Conservation (phyloP, 1,140 invertebrate species). For the Brachystomella parvula region DNA sequence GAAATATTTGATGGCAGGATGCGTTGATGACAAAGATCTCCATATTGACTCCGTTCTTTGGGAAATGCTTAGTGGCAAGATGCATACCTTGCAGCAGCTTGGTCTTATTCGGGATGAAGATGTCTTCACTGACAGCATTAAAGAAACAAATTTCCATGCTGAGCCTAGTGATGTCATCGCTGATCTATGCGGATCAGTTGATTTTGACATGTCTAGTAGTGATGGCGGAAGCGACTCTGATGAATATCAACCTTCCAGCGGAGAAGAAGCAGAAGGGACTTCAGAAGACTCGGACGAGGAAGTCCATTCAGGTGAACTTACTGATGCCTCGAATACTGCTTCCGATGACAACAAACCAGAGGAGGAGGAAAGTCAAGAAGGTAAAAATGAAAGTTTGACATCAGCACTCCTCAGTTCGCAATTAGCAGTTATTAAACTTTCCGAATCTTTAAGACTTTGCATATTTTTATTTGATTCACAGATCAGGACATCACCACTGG, state of each 20-base stretch:
- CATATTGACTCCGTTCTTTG: neutral
- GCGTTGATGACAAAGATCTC: neutral
- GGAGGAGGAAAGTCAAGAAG: conserved; percentile 1
- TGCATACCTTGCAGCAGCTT: neutral
- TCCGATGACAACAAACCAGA: neutral
- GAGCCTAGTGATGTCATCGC: neutral
- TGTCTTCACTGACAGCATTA: neutral
- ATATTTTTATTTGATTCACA: too few relatives aligned
- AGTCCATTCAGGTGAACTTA: neutral
- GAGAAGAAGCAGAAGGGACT: neutral
- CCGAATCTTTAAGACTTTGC: too few relatives aligned
- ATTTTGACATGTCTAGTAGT: neutral
- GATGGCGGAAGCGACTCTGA: neutral
- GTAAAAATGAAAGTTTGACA: neutral
- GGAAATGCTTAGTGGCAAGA: neutral
- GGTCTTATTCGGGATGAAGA: neutral
- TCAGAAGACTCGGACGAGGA: neutral
- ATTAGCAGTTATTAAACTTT: too few relatives aligned
- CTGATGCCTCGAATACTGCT: neutral
- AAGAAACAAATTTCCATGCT: neutral
- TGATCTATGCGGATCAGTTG: neutral
- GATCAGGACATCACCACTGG: too few relatives aligned
- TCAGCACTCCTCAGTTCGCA: too few relatives aligned
- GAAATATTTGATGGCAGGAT: neutral
- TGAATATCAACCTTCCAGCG: neutral